phyloP scores from a whole-genome alignment of 2,113 vertebrate genomes.

The Zosterops borbonicus region DNA sequence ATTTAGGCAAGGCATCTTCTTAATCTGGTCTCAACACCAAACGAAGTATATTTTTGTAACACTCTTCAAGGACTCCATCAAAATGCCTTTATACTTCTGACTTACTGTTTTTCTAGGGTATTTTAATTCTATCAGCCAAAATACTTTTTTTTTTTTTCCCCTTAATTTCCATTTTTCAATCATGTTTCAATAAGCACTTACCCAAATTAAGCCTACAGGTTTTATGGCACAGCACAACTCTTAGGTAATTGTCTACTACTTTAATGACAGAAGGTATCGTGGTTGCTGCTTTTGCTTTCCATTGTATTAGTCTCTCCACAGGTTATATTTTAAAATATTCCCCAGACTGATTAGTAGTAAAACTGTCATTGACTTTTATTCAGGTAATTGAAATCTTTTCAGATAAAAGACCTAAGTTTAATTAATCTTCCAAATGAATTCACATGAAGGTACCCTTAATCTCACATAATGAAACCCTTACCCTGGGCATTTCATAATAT shows the following conservation, averaged over 20 bases:
- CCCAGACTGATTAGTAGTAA: not conserved
- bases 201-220: not conserved
- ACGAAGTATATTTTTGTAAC: not conserved
- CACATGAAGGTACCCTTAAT: not conserved
- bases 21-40: not conserved
- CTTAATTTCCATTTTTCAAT: not conserved
- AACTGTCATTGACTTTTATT: not conserved
- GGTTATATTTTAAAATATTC: not conserved
- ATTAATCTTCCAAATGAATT: slow-evolving; percentile 11
- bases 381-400: not conserved
- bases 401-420: not conserved
- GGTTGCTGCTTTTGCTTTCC: not conserved
- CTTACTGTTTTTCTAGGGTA: not conserved
- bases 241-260: not conserved
- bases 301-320: not conserved
- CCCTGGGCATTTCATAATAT: not conserved
- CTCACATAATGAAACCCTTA: not conserved
- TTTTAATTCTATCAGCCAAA: not conserved
- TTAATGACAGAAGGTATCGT: not conserved
- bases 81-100: not conserved
- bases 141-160: not conserved
- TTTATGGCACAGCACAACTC: not conserved
- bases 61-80: not conserved
- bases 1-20: not conserved
- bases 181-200: not conserved